A percentile compares a stretch with the other conserved stretches of the same genome.
phyloP scores from a whole-genome alignment of 2,113 vertebrate genomes.

The Ammodytes marinus region DNA sequence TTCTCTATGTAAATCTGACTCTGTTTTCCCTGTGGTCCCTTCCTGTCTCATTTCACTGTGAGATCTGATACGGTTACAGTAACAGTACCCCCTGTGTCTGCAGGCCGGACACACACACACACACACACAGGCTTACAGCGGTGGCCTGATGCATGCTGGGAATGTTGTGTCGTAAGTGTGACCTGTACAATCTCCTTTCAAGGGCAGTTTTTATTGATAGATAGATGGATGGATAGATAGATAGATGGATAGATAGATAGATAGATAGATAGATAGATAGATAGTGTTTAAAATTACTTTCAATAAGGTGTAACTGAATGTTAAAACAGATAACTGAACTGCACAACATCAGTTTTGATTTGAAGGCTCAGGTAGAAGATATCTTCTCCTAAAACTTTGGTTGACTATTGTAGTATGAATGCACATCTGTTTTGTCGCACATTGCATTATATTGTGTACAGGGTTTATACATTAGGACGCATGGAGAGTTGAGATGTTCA shows the following conservation, averaged over 20 bases:
- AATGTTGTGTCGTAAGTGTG: not conserved
- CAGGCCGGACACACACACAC: not conserved
- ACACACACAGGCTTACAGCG: not conserved
- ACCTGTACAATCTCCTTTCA: not conserved
- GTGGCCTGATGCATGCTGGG: slow-evolving; percentile 41
- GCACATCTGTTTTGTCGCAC: too few species aligned
- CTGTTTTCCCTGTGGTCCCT: slow-evolving; percentile 30
- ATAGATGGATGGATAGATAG: not conserved
- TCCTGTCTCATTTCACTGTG: slow-evolving; percentile 67
- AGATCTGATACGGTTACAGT: slow-evolving; percentile 49
- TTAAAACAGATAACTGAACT: too few species aligned
- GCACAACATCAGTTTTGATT: too few species aligned
- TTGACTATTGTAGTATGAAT: too few species aligned
- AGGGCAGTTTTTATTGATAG: not conserved
- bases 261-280: too few species aligned
- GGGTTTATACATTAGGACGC: not conserved
- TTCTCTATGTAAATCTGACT: slow-evolving; percentile 51
- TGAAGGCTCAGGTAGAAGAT: too few species aligned
- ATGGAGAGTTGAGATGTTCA: not conserved
- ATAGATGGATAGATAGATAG: too few species aligned
- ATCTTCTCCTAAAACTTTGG: too few species aligned
- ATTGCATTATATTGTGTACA: not conserved
- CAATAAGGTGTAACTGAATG: too few species aligned
- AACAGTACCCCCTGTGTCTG: slow-evolving; percentile 36
- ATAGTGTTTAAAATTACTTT: too few species aligned